Conservation (phyloP, 2,888 invertebrate genomes). For the Rhagium mordax region DNA sequence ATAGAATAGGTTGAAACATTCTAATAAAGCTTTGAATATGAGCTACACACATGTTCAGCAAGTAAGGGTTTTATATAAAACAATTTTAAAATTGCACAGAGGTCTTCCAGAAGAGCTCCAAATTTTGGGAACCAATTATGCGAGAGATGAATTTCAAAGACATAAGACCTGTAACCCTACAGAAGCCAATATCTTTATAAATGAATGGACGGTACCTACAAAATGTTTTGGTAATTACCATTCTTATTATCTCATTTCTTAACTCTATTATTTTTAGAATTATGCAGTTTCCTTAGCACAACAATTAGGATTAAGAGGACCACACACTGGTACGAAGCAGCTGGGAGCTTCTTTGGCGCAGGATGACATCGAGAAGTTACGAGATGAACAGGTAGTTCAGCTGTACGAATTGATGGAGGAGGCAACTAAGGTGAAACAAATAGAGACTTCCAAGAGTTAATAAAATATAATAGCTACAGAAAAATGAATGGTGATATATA, state of each 20-base stretch:
- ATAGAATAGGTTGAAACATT: background rate
- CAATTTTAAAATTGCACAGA: slow-evolving; percentile 74
- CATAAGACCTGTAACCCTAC: slow-evolving; percentile 82
- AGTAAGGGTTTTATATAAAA: slow-evolving; percentile 75
- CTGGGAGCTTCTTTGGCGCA: slow-evolving; percentile 79
- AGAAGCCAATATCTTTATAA: slow-evolving; percentile 85
- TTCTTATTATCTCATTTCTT: slow-evolving; percentile 4
- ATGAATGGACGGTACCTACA: slow-evolving; percentile 93
- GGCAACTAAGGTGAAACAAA: slow-evolving; percentile 67
- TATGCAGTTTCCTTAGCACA: slow-evolving; percentile 83
- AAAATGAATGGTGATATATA: too few relatives aligned
- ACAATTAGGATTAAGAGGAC: slow-evolving; percentile 74
- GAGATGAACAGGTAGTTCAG: slow-evolving; percentile 88
- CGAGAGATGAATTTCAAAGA: slow-evolving; percentile 83
- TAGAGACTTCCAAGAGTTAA: slow-evolving; percentile 21
- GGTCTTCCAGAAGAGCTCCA: slow-evolving; percentile 74
- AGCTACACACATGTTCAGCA: slow-evolving; percentile 67
- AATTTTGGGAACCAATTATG: slow-evolving; percentile 75
- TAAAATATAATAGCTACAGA: background rate
- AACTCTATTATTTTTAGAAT: slow-evolving; percentile 72
- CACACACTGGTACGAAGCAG: slow-evolving; percentile 73
- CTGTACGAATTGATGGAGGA: slow-evolving; percentile 87
- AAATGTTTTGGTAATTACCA: background rate
- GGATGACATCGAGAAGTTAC: slow-evolving; percentile 79
- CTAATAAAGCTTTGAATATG: slow-evolving; percentile 38